Base-by-base conservation (phyloP, 2,888 invertebrate species). In the Hedya salicella region DNA sequence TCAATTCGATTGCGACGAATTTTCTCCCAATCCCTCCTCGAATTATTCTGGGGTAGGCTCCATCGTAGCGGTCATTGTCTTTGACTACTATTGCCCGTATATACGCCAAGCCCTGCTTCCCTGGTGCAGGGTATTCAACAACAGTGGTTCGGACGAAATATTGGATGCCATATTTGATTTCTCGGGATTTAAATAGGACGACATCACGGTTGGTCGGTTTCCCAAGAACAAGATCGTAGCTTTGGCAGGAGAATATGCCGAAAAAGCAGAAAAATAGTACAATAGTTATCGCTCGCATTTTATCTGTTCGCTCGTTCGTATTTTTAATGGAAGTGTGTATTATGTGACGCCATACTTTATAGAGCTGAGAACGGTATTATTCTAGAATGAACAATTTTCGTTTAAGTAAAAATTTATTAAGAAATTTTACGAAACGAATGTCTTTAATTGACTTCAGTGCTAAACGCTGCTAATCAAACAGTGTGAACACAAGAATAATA, bases 1-100 rank as follows among this genome's bases (percentile, higher is more conserved):
- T 72, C 62, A 76, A 63, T 46, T 71, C 67, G 3, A 76, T 67
- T 11, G 67, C 66, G 8, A 72, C 76, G 16, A 11, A 59, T 17
- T 65, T 59, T 36, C 59, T 36, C 13, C 65, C 65, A 19, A 65
- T 5, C 6, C 65, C 65, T 6, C 59, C 65, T 3, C 14, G 11
- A 0, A 59, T 6, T 17, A 65, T 46, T 52, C 44, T 59, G 13
- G 68, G 62, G 17, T 59, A 69, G 30, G 62, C 69, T 5, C 69
- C 69, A 13, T 42, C 53, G 14, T 62, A 25, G 5, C 65, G 56
- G 9, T 67, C 60, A 16, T 69, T 62, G 17, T 69, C 69, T 32
- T 65, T 67, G 14, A 68, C 52, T 0, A 62, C 25, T 3, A 69
- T 65, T 30, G 68, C 69, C 0, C 36, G 39, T 68, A 69, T 69